Conservation (phyloP, 1,140 invertebrate species). For the Leptinotarsa lineolata region DNA sequence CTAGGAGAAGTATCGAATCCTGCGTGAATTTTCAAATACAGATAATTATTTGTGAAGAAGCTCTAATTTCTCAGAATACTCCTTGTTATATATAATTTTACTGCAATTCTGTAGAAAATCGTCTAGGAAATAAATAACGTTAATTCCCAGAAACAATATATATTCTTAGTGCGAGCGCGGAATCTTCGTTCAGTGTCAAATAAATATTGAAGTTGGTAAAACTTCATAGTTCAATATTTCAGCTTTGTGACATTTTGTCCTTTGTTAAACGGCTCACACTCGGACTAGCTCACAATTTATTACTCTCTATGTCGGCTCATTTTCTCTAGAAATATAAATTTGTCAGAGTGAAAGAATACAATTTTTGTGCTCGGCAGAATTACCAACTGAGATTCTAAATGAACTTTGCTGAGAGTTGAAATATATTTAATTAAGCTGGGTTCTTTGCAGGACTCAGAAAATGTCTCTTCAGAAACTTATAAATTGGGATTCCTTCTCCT, state of each 20-base stretch:
- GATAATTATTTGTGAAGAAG: no score
- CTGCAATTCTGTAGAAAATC: no score
- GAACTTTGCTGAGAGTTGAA: not conserved
- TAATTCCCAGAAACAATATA: not conserved
- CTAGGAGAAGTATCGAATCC: no score
- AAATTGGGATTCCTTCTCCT: not conserved
- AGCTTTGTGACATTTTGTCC: constrained; percentile 14
- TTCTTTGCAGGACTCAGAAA: not conserved
- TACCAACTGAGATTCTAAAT: constrained; percentile 7
- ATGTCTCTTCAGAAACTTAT: constrained; percentile 6
- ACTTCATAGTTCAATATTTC: not conserved
- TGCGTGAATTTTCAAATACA: no score
- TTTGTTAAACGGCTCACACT: constrained; percentile 7
- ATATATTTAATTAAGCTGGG: constrained; percentile 17
- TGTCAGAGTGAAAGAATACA: not conserved
- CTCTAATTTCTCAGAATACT: no score
- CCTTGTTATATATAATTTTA: no score
- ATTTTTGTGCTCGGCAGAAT: constrained; percentile 12
- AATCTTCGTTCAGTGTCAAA: constrained; percentile 1
- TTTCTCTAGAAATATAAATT: constrained; percentile 15
- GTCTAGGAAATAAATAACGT: not conserved
- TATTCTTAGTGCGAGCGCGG: not conserved
- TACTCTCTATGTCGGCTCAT: not conserved
- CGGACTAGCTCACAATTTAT: constrained; percentile 2
- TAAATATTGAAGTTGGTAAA: constrained; percentile 10